Evolutionary conservation across 2,888 invertebrate species (phyloP).

Genomic region (Apamea crenata): DNA sequence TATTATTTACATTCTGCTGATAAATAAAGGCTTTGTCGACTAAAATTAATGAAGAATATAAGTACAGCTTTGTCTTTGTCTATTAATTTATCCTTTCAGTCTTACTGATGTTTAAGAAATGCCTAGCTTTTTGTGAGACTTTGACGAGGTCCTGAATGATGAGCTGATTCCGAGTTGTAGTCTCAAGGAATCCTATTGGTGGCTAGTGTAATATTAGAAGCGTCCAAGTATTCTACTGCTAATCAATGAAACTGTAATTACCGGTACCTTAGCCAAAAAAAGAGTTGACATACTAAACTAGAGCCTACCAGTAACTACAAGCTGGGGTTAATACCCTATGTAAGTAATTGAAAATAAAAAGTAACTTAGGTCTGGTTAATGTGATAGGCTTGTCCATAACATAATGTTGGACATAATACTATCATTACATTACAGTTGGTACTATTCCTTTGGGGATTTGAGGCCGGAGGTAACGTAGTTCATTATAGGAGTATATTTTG

Average conservation of each 20-base stretch:
- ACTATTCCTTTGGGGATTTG: conserved; percentile 26
- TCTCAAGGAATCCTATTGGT: background rate
- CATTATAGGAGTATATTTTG: background rate
- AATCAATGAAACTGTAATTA: background rate
- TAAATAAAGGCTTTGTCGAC: too few relatives aligned
- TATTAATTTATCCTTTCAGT: too few relatives aligned
- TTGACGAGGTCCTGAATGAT: background rate
- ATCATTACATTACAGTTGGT: conserved; percentile 37
- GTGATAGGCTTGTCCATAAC: conserved; percentile 48
- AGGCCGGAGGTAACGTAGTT: conserved; percentile 12
- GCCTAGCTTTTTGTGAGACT: background rate
- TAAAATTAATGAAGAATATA: too few relatives aligned
- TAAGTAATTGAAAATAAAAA: conserved; percentile 56
- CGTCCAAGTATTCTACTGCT: background rate
- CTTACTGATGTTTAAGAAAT: background rate
- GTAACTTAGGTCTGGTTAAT: conserved; percentile 29
- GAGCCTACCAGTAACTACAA: background rate
- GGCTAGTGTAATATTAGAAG: background rate
- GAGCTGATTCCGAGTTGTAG: background rate
- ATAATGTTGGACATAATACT: conserved; percentile 38
- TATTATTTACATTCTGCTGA: too few relatives aligned
- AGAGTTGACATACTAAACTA: background rate
- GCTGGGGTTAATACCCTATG: background rate
- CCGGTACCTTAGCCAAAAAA: background rate
- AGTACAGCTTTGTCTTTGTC: too few relatives aligned